A percentile compares a stretch with the other conserved stretches of the same genome.
Evolutionary conservation across 1,140 invertebrate species (phyloP).

Genomic region (Bombus cullumanus): DNA sequence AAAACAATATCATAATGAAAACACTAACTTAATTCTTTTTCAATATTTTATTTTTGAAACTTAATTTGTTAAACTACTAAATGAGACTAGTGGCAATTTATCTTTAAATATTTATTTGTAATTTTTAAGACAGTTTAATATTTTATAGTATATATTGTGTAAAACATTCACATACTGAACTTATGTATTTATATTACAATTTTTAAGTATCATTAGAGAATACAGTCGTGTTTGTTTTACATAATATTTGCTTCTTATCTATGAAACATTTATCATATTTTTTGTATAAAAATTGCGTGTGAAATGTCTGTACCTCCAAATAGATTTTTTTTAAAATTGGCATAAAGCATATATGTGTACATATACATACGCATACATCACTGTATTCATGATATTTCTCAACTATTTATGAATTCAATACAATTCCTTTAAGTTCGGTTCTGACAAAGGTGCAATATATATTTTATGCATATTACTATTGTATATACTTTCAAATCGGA

Average conservation of each 20-base stretch:
- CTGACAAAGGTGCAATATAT: not conserved
- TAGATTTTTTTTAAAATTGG: conserved; percentile 33
- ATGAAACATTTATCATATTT: conserved; percentile 36
- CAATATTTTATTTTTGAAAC: not conserved
- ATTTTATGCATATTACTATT: not conserved
- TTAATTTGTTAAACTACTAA: not conserved
- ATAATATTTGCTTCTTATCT: conserved; percentile 10
- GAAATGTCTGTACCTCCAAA: conserved; percentile 29
- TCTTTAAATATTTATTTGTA: conserved; percentile 46
- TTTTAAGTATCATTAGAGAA: conserved; percentile 41
- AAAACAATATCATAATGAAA: not conserved
- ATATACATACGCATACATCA: conserved; percentile 23
- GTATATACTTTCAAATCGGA: conserved; percentile 3
- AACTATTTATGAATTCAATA: conserved; percentile 19
- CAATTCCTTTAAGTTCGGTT: conserved; percentile 47
- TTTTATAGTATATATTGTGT: conserved; percentile 40
- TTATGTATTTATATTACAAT: conserved; percentile 32
- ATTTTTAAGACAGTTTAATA: conserved; percentile 37
- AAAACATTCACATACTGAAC: conserved; percentile 27
- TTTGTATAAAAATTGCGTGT: conserved; percentile 48
- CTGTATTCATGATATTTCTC: conserved; percentile 4
- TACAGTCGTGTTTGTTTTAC: conserved; percentile 41
- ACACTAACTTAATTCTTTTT: not conserved
- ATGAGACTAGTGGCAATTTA: conserved; percentile 27
- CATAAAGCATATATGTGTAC: conserved; percentile 18